Evolutionary conservation across 1,140 invertebrate species (phyloP).

Genomic region (Solenopsis invicta): DNA sequence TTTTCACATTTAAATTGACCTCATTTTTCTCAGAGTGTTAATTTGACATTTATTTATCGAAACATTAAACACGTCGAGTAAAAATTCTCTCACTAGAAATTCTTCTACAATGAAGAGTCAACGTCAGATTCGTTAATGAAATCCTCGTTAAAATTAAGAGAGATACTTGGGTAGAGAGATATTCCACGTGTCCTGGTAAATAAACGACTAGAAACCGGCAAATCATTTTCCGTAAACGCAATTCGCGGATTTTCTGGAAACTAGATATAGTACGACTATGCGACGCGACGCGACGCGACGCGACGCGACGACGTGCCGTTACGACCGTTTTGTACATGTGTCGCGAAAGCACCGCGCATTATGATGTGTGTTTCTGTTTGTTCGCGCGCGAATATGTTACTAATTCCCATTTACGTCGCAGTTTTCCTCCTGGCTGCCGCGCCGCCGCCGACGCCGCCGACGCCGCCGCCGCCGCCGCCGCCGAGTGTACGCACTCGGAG

Average conservation of each 20-base stretch:
- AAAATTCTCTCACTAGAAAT: background rate
- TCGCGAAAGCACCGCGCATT: slow-evolving; percentile 19
- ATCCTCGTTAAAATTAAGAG: slow-evolving; percentile 25
- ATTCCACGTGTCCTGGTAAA: background rate
- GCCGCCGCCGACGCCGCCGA: background rate
- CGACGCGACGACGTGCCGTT: background rate
- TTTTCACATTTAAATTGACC: background rate
- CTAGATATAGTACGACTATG: slow-evolving; percentile 9
- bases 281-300: no score
- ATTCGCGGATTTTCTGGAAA: slow-evolving; percentile 27
- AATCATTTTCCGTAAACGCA: slow-evolving; percentile 7
- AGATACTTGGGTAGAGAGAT: background rate
- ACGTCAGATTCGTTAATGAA: background rate
- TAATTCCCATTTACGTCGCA: slow-evolving; percentile 64
- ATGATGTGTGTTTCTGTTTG: slow-evolving; percentile 45
- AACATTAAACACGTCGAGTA: background rate
- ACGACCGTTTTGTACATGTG: slow-evolving; percentile 14
- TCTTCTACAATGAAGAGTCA: background rate
- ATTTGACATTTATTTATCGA: slow-evolving; percentile 2
- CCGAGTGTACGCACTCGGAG: slow-evolving; percentile 7
- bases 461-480: slow-evolving; percentile 1
- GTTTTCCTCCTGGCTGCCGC: slow-evolving; percentile 53
- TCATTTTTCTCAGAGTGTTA: background rate
- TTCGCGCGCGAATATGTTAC: slow-evolving; percentile 56
- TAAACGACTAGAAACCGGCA: background rate